Evolutionary conservation across 2,888 invertebrate species (phyloP).

Genomic region (Danaus chrysippus): DNA sequence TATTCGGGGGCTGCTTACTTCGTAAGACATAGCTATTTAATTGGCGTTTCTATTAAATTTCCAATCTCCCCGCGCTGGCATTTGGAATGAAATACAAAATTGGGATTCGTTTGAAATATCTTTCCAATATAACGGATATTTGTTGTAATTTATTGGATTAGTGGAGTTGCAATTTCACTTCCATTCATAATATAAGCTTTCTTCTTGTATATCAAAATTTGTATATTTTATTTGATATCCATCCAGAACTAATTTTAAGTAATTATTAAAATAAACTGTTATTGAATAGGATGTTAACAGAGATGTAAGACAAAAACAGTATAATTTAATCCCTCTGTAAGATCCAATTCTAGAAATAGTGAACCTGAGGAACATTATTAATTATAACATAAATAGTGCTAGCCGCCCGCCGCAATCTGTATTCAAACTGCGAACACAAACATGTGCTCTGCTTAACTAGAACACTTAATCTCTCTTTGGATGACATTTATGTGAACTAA

Average conservation of each 20-base stretch:
- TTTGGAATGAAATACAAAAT: constrained; percentile 25
- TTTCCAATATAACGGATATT: constrained; percentile 6
- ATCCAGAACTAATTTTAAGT: no score
- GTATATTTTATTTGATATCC: no score
- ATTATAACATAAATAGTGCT: constrained; percentile 17
- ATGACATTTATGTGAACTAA: constrained; percentile 29
- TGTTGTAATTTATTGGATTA: constrained; percentile 4
- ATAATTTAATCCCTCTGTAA: no score
- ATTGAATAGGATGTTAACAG: no score
- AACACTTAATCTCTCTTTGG: constrained; percentile 26
- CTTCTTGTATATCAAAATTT: not conserved
- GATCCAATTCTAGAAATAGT: not conserved
- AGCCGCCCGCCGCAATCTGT: constrained; percentile 26
- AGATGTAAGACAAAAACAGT: no score
- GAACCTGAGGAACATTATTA: not conserved
- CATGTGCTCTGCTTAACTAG: constrained; percentile 27
- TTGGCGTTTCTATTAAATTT: constrained; percentile 56
- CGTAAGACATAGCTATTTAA: constrained; percentile 46
- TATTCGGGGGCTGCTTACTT: constrained; percentile 34
- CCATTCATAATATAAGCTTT: not conserved
- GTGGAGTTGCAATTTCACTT: not conserved
- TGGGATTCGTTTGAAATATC: constrained; percentile 8
- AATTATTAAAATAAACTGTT: no score
- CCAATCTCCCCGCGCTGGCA: constrained; percentile 42
- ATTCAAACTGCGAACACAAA: constrained; percentile 24